Base-by-base conservation (phyloP, 2,888 invertebrate species). In the Camponotus fellah region DNA sequence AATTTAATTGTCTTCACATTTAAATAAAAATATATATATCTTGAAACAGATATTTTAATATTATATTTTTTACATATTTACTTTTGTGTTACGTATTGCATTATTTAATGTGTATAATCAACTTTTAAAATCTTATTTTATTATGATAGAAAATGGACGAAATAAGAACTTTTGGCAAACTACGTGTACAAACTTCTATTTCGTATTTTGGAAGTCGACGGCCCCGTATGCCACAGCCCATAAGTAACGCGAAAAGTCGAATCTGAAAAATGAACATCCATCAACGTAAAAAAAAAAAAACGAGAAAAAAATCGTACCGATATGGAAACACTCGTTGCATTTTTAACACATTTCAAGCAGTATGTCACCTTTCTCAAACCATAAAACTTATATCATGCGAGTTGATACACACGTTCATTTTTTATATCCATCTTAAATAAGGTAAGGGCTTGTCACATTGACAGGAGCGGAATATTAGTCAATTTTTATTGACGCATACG, bases 381-480 rank as follows among this genome's bases (percentile, higher is more conserved):
- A 37, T 60, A 79, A 79, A 79, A 34, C 34, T 80, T 40, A 71
- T 58, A 21, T 58, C 32, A 34, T 34, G 56, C 6, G n/a, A 1
- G 34, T 68, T 21, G 53, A 5, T 32, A 32, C 56, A 2, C n/a
- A 43, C 56, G 14, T 43, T 46, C 32, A 69, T 71, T 71, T 79
- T 79, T 60, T 56, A 80, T 8, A 3, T 4, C 34, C 17, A 26
- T 12, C 46, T 46, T 71, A 72, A 80, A 80, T 72, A 80, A 72
- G 12, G 46, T 21, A 64, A 49, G n/a, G 46, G 12, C 60, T 53
- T 32, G 53, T 37, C 77, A 40, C n/a, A 53, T 53, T 79, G 56
- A 49, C 68, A 26, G 56, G 43, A 26, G 14, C 65, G 66, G 53
- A 56, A 72, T 53, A 82, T 86, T 83, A 83, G 82, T 83, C 60